These are phyloP conservation scores for Luehdorfia chinensis DNA, from an alignment of 1,140 invertebrate species.

Conservation along the genomic window DNA sequence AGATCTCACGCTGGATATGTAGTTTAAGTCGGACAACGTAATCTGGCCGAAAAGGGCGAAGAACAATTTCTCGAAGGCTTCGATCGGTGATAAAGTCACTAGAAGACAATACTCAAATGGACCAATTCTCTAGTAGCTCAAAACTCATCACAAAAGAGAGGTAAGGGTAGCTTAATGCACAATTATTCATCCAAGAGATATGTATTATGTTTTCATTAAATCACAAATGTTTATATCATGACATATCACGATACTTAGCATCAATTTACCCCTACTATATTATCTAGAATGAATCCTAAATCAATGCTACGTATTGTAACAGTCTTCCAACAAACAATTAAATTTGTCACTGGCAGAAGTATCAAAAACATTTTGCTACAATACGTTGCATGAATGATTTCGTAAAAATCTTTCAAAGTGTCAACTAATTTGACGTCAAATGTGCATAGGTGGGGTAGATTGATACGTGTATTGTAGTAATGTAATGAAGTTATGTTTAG, in stretches of 20 bases:
- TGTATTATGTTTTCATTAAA: conserved; percentile 21
- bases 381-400: conserved; percentile 24
- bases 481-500: conserved; percentile 11
- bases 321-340: conserved; percentile 2
- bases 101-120: conserved; percentile 70
- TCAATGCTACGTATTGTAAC: conserved; percentile 22
- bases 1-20: conserved; percentile 80
- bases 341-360: too few relatives aligned
- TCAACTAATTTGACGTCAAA: conserved; percentile 25
- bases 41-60: conserved; percentile 98
- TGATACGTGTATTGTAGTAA: conserved; percentile 24
- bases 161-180: conserved; percentile 59
- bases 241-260: too few relatives aligned
- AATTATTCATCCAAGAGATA: not conserved
- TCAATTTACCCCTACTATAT: conserved; percentile 42
- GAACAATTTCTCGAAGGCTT: conserved; percentile 97
- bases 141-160: conserved; percentile 19
- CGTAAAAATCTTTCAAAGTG: conserved; percentile 16
- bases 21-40: conserved; percentile 90
- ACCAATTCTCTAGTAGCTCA: conserved; percentile 44
- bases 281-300: conserved; percentile 20
- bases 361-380: conserved; percentile 17
- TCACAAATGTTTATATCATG: conserved; percentile 29
- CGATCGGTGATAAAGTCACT: conserved; percentile 91
- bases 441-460: conserved; percentile 32